phyloP scores from a whole-genome alignment of 1,140 invertebrate genomes.

The Zaprionus inermis region DNA sequence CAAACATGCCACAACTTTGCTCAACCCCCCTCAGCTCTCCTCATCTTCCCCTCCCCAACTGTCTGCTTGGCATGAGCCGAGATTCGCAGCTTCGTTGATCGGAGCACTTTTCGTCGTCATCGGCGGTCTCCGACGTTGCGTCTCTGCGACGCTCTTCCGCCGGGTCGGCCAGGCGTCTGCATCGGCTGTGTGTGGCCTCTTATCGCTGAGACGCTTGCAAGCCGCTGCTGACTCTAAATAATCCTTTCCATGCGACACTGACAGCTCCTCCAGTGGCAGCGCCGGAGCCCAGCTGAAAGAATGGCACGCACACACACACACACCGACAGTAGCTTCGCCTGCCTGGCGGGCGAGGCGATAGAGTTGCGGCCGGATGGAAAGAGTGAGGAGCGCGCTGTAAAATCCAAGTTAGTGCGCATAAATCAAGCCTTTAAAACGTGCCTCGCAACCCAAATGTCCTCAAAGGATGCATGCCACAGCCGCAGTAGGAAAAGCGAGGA shows the following conservation, averaged over 20 bases:
- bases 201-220: slow-evolving; percentile 79
- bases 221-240: slow-evolving; percentile 81
- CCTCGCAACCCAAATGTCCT: slow-evolving; percentile 81
- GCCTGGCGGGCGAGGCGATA: not conserved
- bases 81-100: slow-evolving; percentile 31
- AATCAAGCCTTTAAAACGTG: slow-evolving; percentile 84
- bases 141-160: slow-evolving; percentile 9
- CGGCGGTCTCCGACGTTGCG: slow-evolving; percentile 21
- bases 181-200: slow-evolving; percentile 72
- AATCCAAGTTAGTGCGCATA: slow-evolving; percentile 82
- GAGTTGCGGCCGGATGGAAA: slow-evolving; percentile 7
- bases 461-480: slow-evolving; percentile 59
- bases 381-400: slow-evolving; percentile 59
- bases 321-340: not conserved
- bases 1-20: slow-evolving; percentile 5
- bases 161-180: slow-evolving; percentile 24
- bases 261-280: slow-evolving; percentile 54
- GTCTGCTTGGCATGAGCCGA: slow-evolving; percentile 3
- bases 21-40: too few species aligned
- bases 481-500: slow-evolving; percentile 28
- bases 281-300: slow-evolving; percentile 52
- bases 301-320: slow-evolving; percentile 22
- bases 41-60: too few species aligned
- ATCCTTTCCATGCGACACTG: slow-evolving; percentile 75
- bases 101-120: slow-evolving; percentile 43